Evolutionary conservation across 2,797 vertebrate species (phyloP), one percentile per base, ranked within the genome.

Genomic region (Peromyscus eremicus): DNA sequence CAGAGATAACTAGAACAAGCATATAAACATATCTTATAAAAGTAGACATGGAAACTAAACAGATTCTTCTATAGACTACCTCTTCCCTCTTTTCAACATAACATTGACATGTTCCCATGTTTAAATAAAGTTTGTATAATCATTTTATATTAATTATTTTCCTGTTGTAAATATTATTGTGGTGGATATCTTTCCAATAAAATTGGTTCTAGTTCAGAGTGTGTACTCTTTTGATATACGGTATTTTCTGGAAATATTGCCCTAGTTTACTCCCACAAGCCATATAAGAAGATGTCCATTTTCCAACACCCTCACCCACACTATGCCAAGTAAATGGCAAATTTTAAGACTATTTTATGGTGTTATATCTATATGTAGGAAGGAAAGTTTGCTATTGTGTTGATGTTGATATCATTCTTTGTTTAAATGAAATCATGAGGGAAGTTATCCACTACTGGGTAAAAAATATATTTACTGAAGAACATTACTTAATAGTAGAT

Each of bases 261-360:
- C 83, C 40, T 73, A 23, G 25, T 68, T 95, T 92, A 95, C 71
- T 90, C 89, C 96, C 87, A 96, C 93, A 92, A 89, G 83, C 49
- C 73, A 80, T 81, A 84, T 52, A 68, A 80, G 89, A 94, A 81
- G 89, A 96, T 88, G 91, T 82, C 68, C 87, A 79, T 93, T 96
- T 80, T 73, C 57, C 14, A 82, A 90, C 81, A 96, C 2, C 14
- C 27, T 95, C 10, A 0, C 91, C 94, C 75, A 96, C 81, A 89
- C 43, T 25, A 46, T 68, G 5, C 52, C 92, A 80, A 27, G 23
- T 64, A 92, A 93, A 94, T 81, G 62, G 34, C 40, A 76, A 92
- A 92, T 75, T 92, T 91, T 29, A 94, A 94, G 96, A 71, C 62
- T 73, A 85, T 83, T 93, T 97, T 89, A 92, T 89, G 21, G 8